These are phyloP conservation scores for Plebejus melissa DNA, from an alignment of 2,888 invertebrate genomes.

Conservation along the genomic window DNA sequence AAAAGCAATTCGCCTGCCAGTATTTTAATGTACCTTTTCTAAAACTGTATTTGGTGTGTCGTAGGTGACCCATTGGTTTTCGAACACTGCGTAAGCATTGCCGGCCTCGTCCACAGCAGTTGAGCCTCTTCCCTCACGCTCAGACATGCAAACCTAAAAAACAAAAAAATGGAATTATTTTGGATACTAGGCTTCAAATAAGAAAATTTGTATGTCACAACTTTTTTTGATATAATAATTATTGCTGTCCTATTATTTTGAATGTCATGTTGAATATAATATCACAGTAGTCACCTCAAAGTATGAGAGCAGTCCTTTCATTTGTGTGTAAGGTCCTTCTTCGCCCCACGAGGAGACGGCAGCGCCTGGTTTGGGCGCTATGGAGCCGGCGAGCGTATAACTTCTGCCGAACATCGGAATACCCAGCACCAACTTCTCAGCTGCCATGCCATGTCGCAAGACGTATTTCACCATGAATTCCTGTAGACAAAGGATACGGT, in stretches of 20 bases:
- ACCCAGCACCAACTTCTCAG: constrained; percentile 84
- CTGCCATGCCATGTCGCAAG: constrained; percentile 80
- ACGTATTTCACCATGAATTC: constrained; percentile 85
- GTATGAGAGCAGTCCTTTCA: constrained; percentile 83
- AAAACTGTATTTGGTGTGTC: constrained; percentile 83
- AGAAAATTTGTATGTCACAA: not conserved
- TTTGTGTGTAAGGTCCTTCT: constrained; percentile 83
- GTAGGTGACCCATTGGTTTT: constrained; percentile 90
- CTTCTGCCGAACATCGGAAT: constrained; percentile 86
- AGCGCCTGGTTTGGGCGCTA: constrained; percentile 77
- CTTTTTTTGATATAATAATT: not conserved
- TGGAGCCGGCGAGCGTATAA: constrained; percentile 80
- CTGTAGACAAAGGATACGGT: constrained; percentile 46
- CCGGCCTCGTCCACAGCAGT: constrained; percentile 80
- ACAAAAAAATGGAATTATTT: not conserved
- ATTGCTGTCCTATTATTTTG: not conserved
- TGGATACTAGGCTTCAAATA: too few species aligned
- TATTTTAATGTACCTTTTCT: constrained; percentile 76
- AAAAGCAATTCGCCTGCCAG: not conserved
- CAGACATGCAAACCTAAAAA: constrained; percentile 76
- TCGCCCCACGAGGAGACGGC: constrained; percentile 80
- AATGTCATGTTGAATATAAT: not conserved
- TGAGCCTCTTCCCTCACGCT: constrained; percentile 76
- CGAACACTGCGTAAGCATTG: constrained; percentile 82
- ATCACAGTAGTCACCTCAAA: constrained; percentile 79